Evolutionary conservation across 2,888 invertebrate genomes (phyloP).

Genomic region (Pristionchus mayeri): DNA sequence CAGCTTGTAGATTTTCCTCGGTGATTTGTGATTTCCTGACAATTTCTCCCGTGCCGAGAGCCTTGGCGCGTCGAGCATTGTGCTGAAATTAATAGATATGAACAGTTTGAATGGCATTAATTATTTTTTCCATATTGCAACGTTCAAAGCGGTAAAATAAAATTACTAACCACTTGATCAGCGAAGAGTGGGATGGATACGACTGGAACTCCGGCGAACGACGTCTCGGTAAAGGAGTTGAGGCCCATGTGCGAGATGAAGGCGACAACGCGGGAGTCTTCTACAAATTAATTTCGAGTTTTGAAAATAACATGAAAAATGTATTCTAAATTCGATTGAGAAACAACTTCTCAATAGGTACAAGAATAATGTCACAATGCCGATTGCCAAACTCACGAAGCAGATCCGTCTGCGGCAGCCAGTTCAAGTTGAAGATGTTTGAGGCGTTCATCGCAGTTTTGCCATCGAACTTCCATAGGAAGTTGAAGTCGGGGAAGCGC

Average conservation of each 20-base stretch:
- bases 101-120: too few species aligned
- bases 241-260: constrained; percentile 44
- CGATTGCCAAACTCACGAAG: too few species aligned
- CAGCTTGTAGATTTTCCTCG: background rate
- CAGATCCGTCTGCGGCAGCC: constrained; percentile 68
- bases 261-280: constrained; percentile 30
- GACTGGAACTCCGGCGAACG: constrained; percentile 13
- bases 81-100: too few species aligned
- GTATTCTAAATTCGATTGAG: too few species aligned
- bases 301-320: too few species aligned
- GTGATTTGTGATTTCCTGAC: constrained; percentile 3
- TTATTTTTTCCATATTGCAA: background rate
- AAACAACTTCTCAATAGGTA: too few species aligned
- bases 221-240: constrained; percentile 37
- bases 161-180: constrained; percentile 12
- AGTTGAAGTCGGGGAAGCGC: constrained; percentile 40
- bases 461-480: constrained; percentile 40
- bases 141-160: background rate
- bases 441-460: background rate
- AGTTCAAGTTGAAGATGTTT: constrained; percentile 60
- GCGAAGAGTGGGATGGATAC: constrained; percentile 19
- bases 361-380: too few species aligned
- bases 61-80: background rate
- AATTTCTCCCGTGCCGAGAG: background rate
- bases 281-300: background rate